Evolutionary conservation across 2,113 vertebrate species (phyloP), one percentile per base, ranked within the genome.

Genomic region (Phyllostomus discolor): DNA sequence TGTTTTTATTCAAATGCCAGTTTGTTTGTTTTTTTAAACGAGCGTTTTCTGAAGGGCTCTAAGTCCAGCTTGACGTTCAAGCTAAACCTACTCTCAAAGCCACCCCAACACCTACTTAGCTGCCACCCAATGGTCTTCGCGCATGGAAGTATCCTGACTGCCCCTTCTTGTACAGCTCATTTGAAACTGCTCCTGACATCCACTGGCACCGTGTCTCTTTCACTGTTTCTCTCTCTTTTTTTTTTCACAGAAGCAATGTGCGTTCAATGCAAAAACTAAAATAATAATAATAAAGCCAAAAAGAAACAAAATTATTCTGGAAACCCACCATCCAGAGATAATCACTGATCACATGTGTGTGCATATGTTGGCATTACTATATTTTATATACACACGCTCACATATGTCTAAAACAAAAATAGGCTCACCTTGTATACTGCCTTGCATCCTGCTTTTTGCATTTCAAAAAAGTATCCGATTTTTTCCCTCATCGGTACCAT

Each of bases 1-100:
- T 43, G 57, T 85, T 78, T 95, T 94, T 14, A 95, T 88, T 95
- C 69, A 41, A 87, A 90, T 86, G 73, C 4, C 46, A 95, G 57
- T 50, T 50, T 19, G 91, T 59, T 57, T 57, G 16, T 94, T 62
- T 59, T 57, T 8, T 43, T 35, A 90, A 75, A 52, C 10, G 26
- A 85, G n/a, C 33, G 28, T 95, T 76, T 73, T n/a, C 33, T 14
- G 20, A 19, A 33, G 8, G 4, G 9, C 50, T 84, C 11, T 59
- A 75, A 89, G n/a, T 33, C 11, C 72, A 96, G 76, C 11, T 48
- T 64, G 20, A 75, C 80, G 50, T 80, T 93, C 72, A 90, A 76
- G 52, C 14, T 62, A 24, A 75, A 83, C 66, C 59, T 22, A 59
- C 14, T 48, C 31, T 38, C 50, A 22, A 43, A 64, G 67, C 66